These are phyloP conservation scores for Xenus cinereus DNA, from an alignment of 2,113 vertebrate species.

Conservation along the genomic window DNA sequence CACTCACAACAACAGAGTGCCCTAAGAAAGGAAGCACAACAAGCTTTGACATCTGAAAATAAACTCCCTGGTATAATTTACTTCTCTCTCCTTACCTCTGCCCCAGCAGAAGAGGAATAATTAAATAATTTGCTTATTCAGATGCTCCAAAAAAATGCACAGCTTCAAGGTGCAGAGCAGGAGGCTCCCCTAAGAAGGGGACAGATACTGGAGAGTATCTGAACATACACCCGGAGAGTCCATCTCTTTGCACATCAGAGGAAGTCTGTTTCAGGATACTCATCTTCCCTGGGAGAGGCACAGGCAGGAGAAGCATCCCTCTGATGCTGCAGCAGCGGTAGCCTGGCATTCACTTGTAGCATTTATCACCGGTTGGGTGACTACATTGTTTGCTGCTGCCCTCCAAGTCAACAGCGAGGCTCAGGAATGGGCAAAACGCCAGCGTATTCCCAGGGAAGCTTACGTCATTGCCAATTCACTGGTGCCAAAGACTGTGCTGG, in stretches of 20 bases:
- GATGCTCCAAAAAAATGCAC: background rate
- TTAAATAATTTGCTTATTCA: background rate
- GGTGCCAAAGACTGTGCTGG: conserved; percentile 28
- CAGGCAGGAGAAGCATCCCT: background rate
- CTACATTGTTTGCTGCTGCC: conserved; percentile 33
- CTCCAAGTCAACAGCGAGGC: background rate
- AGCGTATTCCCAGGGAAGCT: background rate
- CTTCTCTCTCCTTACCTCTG: background rate
- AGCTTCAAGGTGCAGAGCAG: background rate
- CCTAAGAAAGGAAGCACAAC: background rate
- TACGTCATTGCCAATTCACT: background rate
- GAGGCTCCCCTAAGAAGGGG: background rate
- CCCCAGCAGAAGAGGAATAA: background rate
- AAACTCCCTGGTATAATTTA: background rate
- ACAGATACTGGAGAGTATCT: background rate
- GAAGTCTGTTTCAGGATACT: background rate
- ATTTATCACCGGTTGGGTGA: background rate
- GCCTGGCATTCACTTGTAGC: background rate
- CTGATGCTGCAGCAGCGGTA: background rate
- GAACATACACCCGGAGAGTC: background rate
- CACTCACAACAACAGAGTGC: background rate
- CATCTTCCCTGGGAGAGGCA: background rate
- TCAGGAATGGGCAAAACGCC: background rate
- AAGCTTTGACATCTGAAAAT: background rate
- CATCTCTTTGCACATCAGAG: background rate